Percentiles rank a stretch among this genome's conserved stretches.
phyloP scores from a whole-genome alignment of 2,888 invertebrate genomes.

The Platycheirus rosarum region DNA sequence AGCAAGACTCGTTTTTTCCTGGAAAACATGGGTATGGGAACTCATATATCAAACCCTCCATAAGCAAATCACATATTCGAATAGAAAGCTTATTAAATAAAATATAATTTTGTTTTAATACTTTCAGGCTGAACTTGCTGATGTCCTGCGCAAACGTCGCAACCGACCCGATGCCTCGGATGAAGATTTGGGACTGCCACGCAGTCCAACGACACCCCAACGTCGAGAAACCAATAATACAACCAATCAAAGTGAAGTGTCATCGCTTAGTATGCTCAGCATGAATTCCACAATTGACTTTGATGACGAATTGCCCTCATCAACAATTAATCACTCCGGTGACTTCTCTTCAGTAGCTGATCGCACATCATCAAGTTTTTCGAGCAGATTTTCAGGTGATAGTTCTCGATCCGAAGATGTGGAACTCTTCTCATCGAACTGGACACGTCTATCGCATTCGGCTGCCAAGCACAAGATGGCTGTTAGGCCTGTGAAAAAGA shows the following conservation, averaged over 20 bases:
- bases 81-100: not conserved
- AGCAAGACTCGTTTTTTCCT: constrained; percentile 80
- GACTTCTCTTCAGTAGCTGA: constrained; percentile 73
- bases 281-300: constrained; percentile 89
- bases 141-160: constrained; percentile 87
- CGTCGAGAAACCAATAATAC: constrained; percentile 81
- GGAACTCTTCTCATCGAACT: constrained; percentile 79
- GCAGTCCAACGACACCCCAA: constrained; percentile 89
- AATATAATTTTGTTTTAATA: constrained; percentile 4
- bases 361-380: constrained; percentile 66
- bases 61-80: too few relatives aligned
- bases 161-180: constrained; percentile 88
- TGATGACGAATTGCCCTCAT: constrained; percentile 84
- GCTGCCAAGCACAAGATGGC: constrained; percentile 92
- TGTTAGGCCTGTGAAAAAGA: constrained; percentile 89
- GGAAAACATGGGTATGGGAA: constrained; percentile 81
- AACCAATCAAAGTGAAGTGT: constrained; percentile 83
- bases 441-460: constrained; percentile 88
- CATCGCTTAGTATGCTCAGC: constrained; percentile 86
- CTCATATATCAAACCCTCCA: not conserved
- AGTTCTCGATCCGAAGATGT: constrained; percentile 77
- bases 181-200: constrained; percentile 89
- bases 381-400: constrained; percentile 66
- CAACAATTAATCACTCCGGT: constrained; percentile 74
- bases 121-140: constrained; percentile 88